Conservation (phyloP, 2,888 invertebrate genomes). For the Tiliacea citrago region DNA sequence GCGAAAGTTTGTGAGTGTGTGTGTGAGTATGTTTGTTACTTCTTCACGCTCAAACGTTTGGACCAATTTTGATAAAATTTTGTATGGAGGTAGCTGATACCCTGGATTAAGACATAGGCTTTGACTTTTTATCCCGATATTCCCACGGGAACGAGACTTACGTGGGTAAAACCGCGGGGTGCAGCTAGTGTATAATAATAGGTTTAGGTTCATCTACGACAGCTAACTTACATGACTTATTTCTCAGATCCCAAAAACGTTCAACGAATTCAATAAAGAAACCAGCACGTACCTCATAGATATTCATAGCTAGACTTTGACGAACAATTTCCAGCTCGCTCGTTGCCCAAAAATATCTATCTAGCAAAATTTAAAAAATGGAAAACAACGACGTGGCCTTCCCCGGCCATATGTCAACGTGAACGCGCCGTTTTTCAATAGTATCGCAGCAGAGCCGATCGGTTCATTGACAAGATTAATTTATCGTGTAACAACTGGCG, state of each 20-base stretch:
- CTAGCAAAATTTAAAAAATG: slow-evolving; percentile 60
- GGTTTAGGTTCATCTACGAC: too few relatives aligned
- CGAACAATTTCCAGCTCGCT: slow-evolving; percentile 25
- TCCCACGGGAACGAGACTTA: too few relatives aligned
- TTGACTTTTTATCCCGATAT: too few relatives aligned
- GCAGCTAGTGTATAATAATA: too few relatives aligned
- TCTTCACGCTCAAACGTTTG: too few relatives aligned
- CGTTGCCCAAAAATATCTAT: slow-evolving; percentile 46
- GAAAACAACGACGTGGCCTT: slow-evolving; percentile 61
- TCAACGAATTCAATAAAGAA: slow-evolving; percentile 15
- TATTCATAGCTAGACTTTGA: slow-evolving; percentile 31
- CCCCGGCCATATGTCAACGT: slow-evolving; percentile 74
- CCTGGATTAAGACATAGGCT: too few relatives aligned
- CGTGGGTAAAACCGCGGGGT: too few relatives aligned
- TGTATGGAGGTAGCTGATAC: too few relatives aligned
- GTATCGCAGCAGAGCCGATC: slow-evolving; percentile 77
- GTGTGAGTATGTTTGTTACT: too few relatives aligned
- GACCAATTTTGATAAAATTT: too few relatives aligned
- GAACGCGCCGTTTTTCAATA: slow-evolving; percentile 78
- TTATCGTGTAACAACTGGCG: slow-evolving; percentile 85
- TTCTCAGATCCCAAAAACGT: neutral
- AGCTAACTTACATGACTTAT: neutral
- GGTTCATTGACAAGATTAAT: slow-evolving; percentile 83
- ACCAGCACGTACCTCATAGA: slow-evolving; percentile 18
- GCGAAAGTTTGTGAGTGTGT: too few relatives aligned